Base-by-base conservation (phyloP, 2,888 invertebrate species). In the Sinotaia quadrata region DNA sequence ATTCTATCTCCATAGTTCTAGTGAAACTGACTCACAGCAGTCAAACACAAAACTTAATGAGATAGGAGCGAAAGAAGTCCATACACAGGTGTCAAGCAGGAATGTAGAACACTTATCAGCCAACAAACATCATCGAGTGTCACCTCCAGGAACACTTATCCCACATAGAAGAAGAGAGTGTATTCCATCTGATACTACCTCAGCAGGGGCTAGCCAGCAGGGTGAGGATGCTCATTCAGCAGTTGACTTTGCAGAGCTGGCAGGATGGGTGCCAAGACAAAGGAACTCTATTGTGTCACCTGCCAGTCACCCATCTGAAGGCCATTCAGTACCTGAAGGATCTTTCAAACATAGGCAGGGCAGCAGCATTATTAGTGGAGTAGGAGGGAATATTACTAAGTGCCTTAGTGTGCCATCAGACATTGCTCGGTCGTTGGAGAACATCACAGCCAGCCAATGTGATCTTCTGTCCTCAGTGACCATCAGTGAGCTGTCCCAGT, bases 381-480 rank as follows among this genome's bases (percentile, higher is more conserved):
- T n/a, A 4, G 44, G 33, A 29, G 61, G 68, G 2, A 57, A 67
- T 52, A 81, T 83, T 76, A 71, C 78, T n/a, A 84, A 84, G 71
- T 83, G 83, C 72, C 72, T 85, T 56, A 85, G 84, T 75, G 81
- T 85, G 51, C 84, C 84, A 2, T 82, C 82, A 21, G 84, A 85
- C 66, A 84, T 85, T 66, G 82, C 82, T 57, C 79, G 78, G 72
- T 85, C 84, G 5, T 47, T 85, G 37, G 84, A 85, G 68, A 82
- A 84, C 67, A 77, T 85, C 58, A 78, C 75, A 24, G 84, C 76
- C 8, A 82, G 81, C 71, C 81, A 82, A 63, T 78, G 77, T 7
- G 84, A 84, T 47, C 71, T 84, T 37, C 75, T 84, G 71, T 84
- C 84, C 0, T 84, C 83, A 34, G 76, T 84, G 44, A 84, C 83